phyloP scores from a whole-genome alignment of 1,140 invertebrate species.

The Bactericera cockerelli region DNA sequence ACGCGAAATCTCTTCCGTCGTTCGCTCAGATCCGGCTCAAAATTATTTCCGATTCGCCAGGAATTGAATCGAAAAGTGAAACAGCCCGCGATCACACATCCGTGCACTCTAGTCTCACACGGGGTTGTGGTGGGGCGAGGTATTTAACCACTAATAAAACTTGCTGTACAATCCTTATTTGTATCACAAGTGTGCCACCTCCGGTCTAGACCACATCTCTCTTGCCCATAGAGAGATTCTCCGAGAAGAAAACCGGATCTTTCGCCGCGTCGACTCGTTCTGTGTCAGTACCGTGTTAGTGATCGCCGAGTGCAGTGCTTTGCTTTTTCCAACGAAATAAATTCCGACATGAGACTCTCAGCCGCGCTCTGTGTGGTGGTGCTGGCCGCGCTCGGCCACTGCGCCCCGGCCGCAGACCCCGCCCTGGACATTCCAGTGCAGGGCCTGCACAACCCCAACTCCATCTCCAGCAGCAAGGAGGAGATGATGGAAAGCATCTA shows the following conservation, averaged over 20 bases:
- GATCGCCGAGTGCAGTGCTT: background rate
- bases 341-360: background rate
- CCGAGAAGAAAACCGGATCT: background rate
- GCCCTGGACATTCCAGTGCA: conserved; percentile 21
- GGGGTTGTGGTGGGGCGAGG: too few species aligned
- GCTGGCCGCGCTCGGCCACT: background rate
- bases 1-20: too few species aligned
- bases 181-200: background rate
- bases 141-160: background rate
- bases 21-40: too few species aligned
- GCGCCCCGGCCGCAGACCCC: background rate
- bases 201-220: background rate
- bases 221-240: background rate
- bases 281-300: background rate
- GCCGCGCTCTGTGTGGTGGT: background rate
- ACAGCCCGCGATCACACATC: too few species aligned
- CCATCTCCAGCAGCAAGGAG: conserved; percentile 43
- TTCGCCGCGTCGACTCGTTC: background rate
- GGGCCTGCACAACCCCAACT: conserved; percentile 34
- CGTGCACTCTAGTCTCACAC: too few species aligned
- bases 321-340: conserved; percentile 2
- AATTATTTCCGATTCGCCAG: too few species aligned
- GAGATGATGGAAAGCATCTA: conserved; percentile 58
- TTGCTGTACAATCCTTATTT: background rate
- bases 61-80: too few species aligned